phyloP scores from a whole-genome alignment of 2,888 invertebrate genomes.

The Megalurothrips usitatus region DNA sequence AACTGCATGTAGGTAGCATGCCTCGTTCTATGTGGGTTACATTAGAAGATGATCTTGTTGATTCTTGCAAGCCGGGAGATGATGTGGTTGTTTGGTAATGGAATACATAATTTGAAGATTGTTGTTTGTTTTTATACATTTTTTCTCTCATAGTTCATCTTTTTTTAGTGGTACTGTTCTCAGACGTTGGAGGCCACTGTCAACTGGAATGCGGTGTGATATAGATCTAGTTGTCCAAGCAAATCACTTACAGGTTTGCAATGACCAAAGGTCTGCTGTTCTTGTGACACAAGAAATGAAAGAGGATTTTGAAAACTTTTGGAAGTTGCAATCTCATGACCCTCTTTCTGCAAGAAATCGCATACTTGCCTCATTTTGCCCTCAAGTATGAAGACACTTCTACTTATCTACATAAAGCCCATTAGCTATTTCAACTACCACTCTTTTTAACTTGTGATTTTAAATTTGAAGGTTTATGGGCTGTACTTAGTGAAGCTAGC shows the following conservation, averaged over 20 bases:
- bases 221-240: slow-evolving; percentile 67
- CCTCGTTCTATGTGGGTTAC: slow-evolving; percentile 73
- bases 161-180: slow-evolving; percentile 67
- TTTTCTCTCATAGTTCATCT: slow-evolving; percentile 30
- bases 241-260: slow-evolving; percentile 65
- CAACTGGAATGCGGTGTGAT: slow-evolving; percentile 58
- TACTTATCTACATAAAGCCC: slow-evolving; percentile 15
- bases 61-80: slow-evolving; percentile 83
- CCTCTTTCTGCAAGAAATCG: slow-evolving; percentile 70
- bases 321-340: slow-evolving; percentile 58
- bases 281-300: slow-evolving; percentile 60
- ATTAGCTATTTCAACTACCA: not conserved
- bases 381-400: slow-evolving; percentile 60
- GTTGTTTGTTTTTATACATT: slow-evolving; percentile 8
- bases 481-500: slow-evolving; percentile 81
- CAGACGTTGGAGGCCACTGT: slow-evolving; percentile 64
- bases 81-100: slow-evolving; percentile 74
- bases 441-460: not conserved
- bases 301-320: slow-evolving; percentile 67
- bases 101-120: slow-evolving; percentile 18
- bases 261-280: slow-evolving; percentile 48
- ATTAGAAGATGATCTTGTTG: slow-evolving; percentile 80
- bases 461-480: slow-evolving; percentile 68
- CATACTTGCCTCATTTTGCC: slow-evolving; percentile 75
- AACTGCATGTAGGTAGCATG: slow-evolving; percentile 64